Conservation (phyloP, 2,888 invertebrate genomes). For the Chalcis sispes region DNA sequence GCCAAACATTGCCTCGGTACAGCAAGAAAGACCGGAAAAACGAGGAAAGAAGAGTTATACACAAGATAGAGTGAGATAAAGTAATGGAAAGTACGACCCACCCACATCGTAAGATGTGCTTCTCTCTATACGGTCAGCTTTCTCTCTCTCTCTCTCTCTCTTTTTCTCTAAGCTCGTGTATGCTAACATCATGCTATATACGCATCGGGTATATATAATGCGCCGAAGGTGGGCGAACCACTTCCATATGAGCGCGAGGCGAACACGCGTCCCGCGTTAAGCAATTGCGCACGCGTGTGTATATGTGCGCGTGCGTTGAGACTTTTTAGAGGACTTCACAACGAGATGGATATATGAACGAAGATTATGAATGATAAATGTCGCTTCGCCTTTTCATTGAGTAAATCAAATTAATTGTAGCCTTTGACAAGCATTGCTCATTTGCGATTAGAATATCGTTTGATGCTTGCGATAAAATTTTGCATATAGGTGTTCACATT, state of each 20-base stretch:
- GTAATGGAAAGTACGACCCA: slow-evolving; percentile 59
- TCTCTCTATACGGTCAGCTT: slow-evolving; percentile 62
- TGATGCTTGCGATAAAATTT: too few relatives aligned
- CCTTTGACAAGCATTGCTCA: too few relatives aligned
- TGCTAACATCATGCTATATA: background rate
- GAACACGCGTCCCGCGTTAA: slow-evolving; percentile 62
- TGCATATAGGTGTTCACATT: too few relatives aligned
- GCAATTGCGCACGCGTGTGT: slow-evolving; percentile 40
- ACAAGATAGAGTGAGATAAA: slow-evolving; percentile 52
- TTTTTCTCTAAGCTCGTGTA: slow-evolving; percentile 47
- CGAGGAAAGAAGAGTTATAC: slow-evolving; percentile 51
- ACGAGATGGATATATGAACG: slow-evolving; percentile 4
- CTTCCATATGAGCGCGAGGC: slow-evolving; percentile 66
- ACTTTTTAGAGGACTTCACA: slow-evolving; percentile 30
- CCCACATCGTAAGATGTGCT: slow-evolving; percentile 66
- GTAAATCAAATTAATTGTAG: too few relatives aligned
- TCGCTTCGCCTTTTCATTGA: too few relatives aligned
- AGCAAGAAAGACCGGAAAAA: slow-evolving; percentile 51
- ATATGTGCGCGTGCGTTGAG: background rate
- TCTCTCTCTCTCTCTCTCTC: slow-evolving; percentile 58
- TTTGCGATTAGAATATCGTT: too few relatives aligned
- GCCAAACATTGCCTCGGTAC: background rate
- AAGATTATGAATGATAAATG: background rate
- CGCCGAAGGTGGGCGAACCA: slow-evolving; percentile 70
- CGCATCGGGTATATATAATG: slow-evolving; percentile 18